Evolutionary conservation across 1,140 invertebrate species (phyloP), one percentile per base, ranked within the genome.

Genomic region (Proctacanthus coquilletti): DNA sequence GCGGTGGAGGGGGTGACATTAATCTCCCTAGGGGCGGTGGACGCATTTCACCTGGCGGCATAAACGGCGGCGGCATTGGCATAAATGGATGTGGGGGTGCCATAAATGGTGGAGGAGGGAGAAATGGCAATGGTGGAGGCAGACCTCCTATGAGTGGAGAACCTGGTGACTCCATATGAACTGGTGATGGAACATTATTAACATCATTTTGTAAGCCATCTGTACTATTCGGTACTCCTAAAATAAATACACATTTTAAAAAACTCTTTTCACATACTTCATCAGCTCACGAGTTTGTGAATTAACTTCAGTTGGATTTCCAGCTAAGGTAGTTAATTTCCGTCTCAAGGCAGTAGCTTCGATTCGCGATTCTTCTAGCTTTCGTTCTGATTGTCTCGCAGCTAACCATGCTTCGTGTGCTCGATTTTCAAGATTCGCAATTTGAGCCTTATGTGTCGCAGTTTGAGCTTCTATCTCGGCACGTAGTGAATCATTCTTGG

Each of bases 391-490:
- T 50, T 81, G 77, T 34, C 81, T 65, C 6, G 77, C 74, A 33
- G 72, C 65, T 14, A 85, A 65, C 81, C 82, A 86, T 50, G 80
- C 78, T 46, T 79, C 74, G 50, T 85, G 81, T 13, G 76, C 71
- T 42, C 80, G 77, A 41, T 77, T 76, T 58, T 86, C 82, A 27
- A 81, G 60, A 38, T 71, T 65, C 29, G 77, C 70, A 45, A 84
- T 72, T 45, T 82, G 77, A 34, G 68, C 70, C 53, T 84, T 84
- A 38, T 80, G 75, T 36, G 75, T 72, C 14, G 77, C 74, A 52
- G 84, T 79, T 60, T 83, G 80, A 38, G 83, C 79, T 9, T 82
- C 63, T 23, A 87, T 75, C 64, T 85, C 82, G 34, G 79, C 70
- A 37, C 80, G 79, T 31, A 84, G 51, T 30, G 73, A 71, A 56